Evolutionary conservation across 2,797 vertebrate species (phyloP), one percentile per base, ranked within the genome.

Genomic region (Syndactyla subalaris): DNA sequence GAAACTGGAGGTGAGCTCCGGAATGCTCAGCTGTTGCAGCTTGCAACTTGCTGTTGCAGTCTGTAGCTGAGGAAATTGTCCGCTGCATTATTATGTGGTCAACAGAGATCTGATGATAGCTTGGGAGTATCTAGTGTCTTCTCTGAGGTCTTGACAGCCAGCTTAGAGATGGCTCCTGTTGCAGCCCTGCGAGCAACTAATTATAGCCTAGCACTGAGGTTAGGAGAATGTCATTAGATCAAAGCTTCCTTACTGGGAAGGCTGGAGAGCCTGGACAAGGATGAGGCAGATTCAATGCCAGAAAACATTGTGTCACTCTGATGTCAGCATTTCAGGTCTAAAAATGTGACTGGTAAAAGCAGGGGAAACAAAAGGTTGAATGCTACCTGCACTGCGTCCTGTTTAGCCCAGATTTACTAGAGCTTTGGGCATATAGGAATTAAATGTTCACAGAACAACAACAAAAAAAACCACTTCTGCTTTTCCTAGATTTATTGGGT

Each of bases 51-150:
- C 68, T 54, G 23, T 65, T 6, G 2, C 38, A 22, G 72, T 51
- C 48, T 61, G 48, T 43, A 58, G 82, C 32, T 79, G 76, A 63
- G 27, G 79, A 78, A 32, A 48, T 48, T 39, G 30, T 24, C 39
- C 0, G 0, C 66, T 20, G 9, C 0, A 0, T 6, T 38, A 11
- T 46, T 43, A 48, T 5, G 34, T 41, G 61, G 20, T 79, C 49
- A 77, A 5, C 20, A 45, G 12, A 74, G 52, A n/a, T 63, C 52
- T 48, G 43, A 45, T n/a, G 57, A 49, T 27, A 30, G 36, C 29
- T 73, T 0, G 0, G 32, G 55, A 59, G 15, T 55, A 65, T 34
- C 71, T 74, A 52, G 14, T 94, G 52, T 76, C 67, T 88, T 90
- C 36, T 89, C 48, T 66, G 70, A 78, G 79, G 32, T 75, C 91